Evolutionary conservation across 2,113 vertebrate genomes (phyloP).

Genomic region (Struthidea cinerea): DNA sequence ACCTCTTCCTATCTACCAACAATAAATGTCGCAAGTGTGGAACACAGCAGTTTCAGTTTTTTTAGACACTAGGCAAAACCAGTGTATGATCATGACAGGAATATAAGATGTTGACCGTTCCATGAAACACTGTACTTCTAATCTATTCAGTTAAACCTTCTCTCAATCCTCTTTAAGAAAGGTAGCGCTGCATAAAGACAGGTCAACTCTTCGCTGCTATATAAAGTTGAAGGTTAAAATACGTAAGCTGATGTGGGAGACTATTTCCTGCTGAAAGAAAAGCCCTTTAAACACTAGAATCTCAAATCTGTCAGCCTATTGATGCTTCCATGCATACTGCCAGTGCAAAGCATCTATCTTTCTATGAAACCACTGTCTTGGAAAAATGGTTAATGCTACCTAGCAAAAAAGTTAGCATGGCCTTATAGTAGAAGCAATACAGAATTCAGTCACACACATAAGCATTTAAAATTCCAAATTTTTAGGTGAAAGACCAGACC

Average conservation of each 20-base stretch:
- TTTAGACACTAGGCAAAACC: not conserved
- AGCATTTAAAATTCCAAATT: not conserved
- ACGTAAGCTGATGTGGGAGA: slow-evolving; percentile 20
- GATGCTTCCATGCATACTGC: not conserved
- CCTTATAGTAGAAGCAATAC: not conserved
- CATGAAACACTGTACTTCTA: not conserved
- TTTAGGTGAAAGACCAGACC: not conserved
- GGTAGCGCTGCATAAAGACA: not conserved
- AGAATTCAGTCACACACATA: not conserved
- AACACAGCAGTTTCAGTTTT: not conserved
- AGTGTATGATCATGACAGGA: not conserved
- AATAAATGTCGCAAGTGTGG: not conserved
- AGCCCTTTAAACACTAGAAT: slow-evolving; percentile 39
- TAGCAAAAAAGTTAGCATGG: not conserved
- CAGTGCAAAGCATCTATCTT: not conserved
- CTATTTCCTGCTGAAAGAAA: slow-evolving; percentile 54
- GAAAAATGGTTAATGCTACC: not conserved
- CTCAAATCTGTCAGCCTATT: slow-evolving; percentile 24
- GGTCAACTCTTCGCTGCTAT: slow-evolving; percentile 22
- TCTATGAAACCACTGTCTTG: not conserved
- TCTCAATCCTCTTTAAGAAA: slow-evolving; percentile 18
- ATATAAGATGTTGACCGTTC: not conserved
- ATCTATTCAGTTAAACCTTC: not conserved
- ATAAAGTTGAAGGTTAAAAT: slow-evolving; percentile 59
- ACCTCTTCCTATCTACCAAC: not conserved